A percentile compares a stretch with the other conserved stretches of the same genome.
Conservation (phyloP, 2,797 vertebrate genomes). For the Eidolon dupreanum region DNA sequence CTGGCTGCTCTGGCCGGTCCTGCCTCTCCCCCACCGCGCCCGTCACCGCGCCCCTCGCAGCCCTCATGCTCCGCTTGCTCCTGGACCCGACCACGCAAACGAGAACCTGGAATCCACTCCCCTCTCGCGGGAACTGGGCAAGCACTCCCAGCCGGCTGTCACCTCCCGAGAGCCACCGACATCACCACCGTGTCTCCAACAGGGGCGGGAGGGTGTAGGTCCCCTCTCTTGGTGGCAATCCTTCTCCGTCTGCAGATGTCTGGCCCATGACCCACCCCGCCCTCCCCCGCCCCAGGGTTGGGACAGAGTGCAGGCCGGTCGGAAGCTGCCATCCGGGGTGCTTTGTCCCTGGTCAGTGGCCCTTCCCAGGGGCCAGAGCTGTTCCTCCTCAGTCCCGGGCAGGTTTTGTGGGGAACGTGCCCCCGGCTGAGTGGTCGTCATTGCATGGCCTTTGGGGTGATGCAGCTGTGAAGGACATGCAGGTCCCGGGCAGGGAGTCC, state of each 20-base stretch:
- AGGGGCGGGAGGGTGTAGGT: neutral
- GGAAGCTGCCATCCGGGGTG: neutral
- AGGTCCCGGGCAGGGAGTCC: neutral
- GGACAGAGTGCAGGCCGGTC: no score
- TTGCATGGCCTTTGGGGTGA: neutral
- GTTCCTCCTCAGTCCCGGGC: neutral
- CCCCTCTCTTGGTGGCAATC: neutral
- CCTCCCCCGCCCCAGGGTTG: no score
- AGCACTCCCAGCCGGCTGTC: neutral
- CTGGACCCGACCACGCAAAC: fast-evolving
- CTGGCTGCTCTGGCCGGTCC: neutral
- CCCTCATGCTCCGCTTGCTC: neutral
- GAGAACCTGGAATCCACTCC: fast-evolving
- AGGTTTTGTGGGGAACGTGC: no score
- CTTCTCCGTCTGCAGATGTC: neutral
- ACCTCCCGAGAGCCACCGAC: fast-evolving
- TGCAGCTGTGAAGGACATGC: neutral
- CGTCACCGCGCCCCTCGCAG: no score
- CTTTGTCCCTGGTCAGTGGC: neutral
- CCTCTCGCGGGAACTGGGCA: fast-evolving
- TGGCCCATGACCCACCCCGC: neutral
- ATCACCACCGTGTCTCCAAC: no score
- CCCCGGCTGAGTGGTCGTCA: fast-evolving
- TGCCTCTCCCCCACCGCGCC: fast-evolving
- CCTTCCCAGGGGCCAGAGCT: neutral